Evolutionary conservation across 2,888 invertebrate genomes (phyloP).

Genomic region (Caradrina kadenii): DNA sequence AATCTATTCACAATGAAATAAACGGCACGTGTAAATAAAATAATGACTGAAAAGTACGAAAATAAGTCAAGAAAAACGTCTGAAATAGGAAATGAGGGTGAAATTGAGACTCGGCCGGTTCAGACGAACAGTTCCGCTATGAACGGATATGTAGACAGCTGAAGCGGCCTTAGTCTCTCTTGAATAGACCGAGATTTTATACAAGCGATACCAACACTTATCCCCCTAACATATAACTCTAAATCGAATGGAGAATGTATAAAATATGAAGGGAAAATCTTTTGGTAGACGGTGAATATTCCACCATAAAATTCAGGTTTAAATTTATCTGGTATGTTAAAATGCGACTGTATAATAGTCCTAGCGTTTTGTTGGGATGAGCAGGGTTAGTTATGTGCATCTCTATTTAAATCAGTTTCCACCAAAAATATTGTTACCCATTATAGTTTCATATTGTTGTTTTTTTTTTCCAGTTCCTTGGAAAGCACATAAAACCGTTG

Average conservation of each 20-base stretch:
- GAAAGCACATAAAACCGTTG: too few species aligned
- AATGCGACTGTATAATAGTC: conserved; percentile 31
- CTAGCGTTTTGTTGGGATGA: conserved; percentile 8
- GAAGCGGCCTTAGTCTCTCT: conserved; percentile 62
- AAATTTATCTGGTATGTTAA: conserved; percentile 36
- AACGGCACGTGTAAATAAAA: conserved; percentile 46
- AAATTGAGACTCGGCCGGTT: conserved; percentile 69
- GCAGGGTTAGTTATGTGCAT: not conserved
- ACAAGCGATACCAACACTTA: conserved; percentile 38
- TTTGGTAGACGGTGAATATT: conserved; percentile 35
- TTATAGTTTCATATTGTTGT: not conserved
- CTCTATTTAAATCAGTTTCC: not conserved
- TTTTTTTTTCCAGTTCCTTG: too few species aligned
- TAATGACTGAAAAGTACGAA: conserved; percentile 53
- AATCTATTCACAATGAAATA: conserved; percentile 60
- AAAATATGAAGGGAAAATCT: conserved; percentile 33
- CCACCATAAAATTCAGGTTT: conserved; percentile 47
- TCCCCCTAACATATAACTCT: conserved; percentile 17
- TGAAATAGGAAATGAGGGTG: conserved; percentile 69
- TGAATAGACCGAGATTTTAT: conserved; percentile 40
- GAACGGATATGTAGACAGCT: conserved; percentile 69
- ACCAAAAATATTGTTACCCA: not conserved
- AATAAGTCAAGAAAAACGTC: conserved; percentile 54
- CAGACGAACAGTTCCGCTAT: conserved; percentile 66
- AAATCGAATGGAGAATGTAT: conserved; percentile 11